These are phyloP conservation scores for Ricordea florida DNA, from an alignment of 92 coral and sea anemone genomes.

Conservation along the genomic window DNA sequence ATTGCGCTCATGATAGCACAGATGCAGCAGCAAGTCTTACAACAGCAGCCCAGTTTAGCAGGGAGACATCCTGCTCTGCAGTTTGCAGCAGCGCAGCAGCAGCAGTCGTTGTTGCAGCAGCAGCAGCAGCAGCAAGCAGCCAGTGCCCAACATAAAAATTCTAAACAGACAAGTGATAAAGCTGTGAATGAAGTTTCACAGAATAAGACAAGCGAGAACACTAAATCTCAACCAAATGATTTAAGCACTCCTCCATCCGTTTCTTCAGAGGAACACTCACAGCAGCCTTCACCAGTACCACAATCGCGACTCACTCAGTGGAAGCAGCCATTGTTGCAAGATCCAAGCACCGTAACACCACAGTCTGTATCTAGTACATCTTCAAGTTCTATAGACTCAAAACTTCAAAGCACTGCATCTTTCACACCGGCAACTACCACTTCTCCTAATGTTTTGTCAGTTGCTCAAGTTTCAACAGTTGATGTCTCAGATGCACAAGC, in stretches of 20 bases:
- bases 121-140: slow-evolving; percentile 60
- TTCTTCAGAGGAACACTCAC: slow-evolving; percentile 63
- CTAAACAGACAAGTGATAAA: slow-evolving; percentile 37
- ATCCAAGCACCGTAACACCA: slow-evolving; percentile 48
- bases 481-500: slow-evolving; percentile 6
- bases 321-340: slow-evolving; percentile 89
- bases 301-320: slow-evolving; percentile 96
- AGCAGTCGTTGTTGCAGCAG: slow-evolving; percentile 40
- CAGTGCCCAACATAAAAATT: slow-evolving; percentile 38
- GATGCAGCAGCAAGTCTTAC: slow-evolving; percentile 88
- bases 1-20: slow-evolving; percentile 94
- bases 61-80: slow-evolving; percentile 63
- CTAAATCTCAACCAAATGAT: slow-evolving; percentile 51
- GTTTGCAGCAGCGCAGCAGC: slow-evolving; percentile 56
- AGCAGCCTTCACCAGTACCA: slow-evolving; percentile 89
- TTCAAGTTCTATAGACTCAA: slow-evolving; percentile 20
- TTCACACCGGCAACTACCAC: slow-evolving; percentile 26
- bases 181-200: slow-evolving; percentile 44
- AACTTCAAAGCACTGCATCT: slow-evolving; percentile 35
- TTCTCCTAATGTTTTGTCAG: slow-evolving; percentile 30
- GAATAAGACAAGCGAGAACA: slow-evolving; percentile 40
- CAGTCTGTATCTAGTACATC: slow-evolving; percentile 18
- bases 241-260: slow-evolving; percentile 31
- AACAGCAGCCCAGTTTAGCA: slow-evolving; percentile 79
- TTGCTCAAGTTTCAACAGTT: slow-evolving; percentile 51